phyloP scores from a whole-genome alignment of 1,140 invertebrate species.

The Delia radicum region DNA sequence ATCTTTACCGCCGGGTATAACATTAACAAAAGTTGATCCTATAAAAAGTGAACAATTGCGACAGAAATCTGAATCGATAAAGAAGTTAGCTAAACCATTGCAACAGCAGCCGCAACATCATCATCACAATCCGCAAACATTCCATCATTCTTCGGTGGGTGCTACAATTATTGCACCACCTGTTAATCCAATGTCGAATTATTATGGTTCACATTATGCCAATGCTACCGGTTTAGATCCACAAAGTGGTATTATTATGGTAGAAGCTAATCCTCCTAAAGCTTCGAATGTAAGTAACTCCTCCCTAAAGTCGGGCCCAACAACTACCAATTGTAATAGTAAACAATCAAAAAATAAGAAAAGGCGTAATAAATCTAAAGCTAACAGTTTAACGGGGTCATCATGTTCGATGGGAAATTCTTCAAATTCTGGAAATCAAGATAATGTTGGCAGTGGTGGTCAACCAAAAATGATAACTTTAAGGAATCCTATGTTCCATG shows the following conservation, averaged over 20 bases:
- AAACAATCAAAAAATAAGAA: slow-evolving; percentile 59
- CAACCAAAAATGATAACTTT: slow-evolving; percentile 73
- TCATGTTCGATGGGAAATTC: slow-evolving; percentile 6
- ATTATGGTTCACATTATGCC: slow-evolving; percentile 36
- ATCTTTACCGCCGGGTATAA: slow-evolving; percentile 77
- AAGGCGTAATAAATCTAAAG: slow-evolving; percentile 64
- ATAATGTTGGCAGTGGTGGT: slow-evolving; percentile 31
- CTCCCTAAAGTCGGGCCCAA: slow-evolving; percentile 30
- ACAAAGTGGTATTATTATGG: slow-evolving; percentile 49
- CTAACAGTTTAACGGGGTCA: slow-evolving; percentile 27
- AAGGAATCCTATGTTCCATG: slow-evolving; percentile 72
- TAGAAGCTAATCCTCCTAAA: slow-evolving; percentile 46
- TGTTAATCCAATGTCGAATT: slow-evolving; percentile 37
- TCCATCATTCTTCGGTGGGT: slow-evolving; percentile 25
- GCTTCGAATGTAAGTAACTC: slow-evolving; percentile 24
- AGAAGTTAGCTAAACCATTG: slow-evolving; percentile 44
- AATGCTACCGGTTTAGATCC: slow-evolving; percentile 1
- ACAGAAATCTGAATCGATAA: slow-evolving; percentile 52
- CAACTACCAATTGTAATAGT: slow-evolving; percentile 29
- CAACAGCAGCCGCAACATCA: slow-evolving; percentile 32
- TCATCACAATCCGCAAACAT: slow-evolving; percentile 13
- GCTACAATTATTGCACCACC: slow-evolving; percentile 33
- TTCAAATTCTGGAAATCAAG: background rate
- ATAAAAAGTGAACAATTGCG: slow-evolving; percentile 53
- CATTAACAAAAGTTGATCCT: slow-evolving; percentile 76